These are phyloP conservation scores for Phycodurus eques DNA, from an alignment of 2,113 vertebrate genomes.

Conservation along the genomic window DNA sequence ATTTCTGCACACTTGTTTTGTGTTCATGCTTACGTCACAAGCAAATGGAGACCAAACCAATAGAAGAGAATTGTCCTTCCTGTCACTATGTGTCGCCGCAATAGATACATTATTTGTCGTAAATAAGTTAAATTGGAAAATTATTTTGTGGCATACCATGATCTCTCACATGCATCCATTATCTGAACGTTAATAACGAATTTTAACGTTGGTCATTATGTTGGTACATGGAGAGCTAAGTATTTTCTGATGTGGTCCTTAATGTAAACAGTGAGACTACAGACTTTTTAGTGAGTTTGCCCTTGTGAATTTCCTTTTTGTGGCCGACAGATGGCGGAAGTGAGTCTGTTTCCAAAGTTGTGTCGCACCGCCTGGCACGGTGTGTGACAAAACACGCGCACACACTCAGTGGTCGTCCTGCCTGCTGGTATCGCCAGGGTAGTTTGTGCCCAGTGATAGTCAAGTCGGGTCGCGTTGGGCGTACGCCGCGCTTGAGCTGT, in stretches of 20 bases:
- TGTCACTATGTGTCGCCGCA: too few species aligned
- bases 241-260: neutral
- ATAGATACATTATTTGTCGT: too few species aligned
- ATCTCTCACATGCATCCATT: too few species aligned
- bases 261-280: too few species aligned
- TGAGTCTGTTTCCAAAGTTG: neutral
- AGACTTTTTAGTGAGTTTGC: too few species aligned
- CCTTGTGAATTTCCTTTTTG: neutral
- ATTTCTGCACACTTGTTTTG: neutral
- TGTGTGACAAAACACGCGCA: constrained; percentile 10
- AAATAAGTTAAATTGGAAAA: too few species aligned
- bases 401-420: neutral
- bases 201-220: neutral
- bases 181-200: too few species aligned
- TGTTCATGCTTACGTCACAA: neutral
- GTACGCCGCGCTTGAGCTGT: neutral
- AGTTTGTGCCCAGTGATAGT: constrained; percentile 8
- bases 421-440: constrained; percentile 21
- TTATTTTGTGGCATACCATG: too few species aligned
- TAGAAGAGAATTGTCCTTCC: too few species aligned
- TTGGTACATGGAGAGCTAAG: neutral
- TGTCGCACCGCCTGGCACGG: constrained; percentile 19
- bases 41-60: neutral
- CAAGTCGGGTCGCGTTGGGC: constrained; percentile 17
- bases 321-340: constrained; percentile 24